phyloP scores from a whole-genome alignment of 2,797 vertebrate species.

The Natrix natrix region DNA sequence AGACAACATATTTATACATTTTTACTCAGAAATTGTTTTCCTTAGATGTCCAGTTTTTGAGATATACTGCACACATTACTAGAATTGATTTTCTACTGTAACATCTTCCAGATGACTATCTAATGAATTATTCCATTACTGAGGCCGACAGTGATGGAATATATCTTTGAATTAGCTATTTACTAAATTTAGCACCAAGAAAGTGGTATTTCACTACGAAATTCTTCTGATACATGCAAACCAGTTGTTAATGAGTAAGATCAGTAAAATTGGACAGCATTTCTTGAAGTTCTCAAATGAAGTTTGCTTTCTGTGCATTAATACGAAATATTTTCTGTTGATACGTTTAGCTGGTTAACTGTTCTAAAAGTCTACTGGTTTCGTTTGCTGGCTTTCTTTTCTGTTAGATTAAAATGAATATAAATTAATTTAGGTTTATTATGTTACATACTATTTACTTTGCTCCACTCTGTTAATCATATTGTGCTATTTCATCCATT shows the following conservation, averaged over 20 bases:
- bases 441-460: neutral
- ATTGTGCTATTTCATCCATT: neutral
- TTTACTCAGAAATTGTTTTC: neutral
- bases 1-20: neutral
- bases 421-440: neutral
- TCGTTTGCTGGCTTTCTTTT: neutral
- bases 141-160: neutral
- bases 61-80: neutral
- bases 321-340: neutral
- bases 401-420: neutral
- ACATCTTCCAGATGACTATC: neutral
- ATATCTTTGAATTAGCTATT: neutral
- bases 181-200: neutral
- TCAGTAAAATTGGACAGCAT: neutral
- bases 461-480: neutral
- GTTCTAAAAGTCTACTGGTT: neutral
- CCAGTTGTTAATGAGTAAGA: neutral
- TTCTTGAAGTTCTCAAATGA: neutral
- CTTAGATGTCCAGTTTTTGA: neutral
- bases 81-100: neutral
- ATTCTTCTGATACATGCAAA: neutral
- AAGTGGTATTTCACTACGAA: neutral
- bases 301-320: neutral
- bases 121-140: slow-evolving; percentile 16
- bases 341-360: neutral